Conservation (phyloP, 2,797 vertebrate species). For the Rallus crepitans region DNA sequence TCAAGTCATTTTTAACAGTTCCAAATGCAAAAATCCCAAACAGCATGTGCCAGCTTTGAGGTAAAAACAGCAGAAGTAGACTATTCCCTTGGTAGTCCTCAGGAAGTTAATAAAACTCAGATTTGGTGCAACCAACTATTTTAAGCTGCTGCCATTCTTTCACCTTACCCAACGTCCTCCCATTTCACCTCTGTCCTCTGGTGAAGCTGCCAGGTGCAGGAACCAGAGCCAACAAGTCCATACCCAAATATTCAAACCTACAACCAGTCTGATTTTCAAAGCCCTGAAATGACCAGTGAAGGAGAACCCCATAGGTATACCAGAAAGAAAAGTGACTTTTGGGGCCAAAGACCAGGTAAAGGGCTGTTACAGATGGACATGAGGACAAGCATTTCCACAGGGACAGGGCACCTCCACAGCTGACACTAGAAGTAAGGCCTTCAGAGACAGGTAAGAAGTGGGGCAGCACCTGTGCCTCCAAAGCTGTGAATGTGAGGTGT, state of each 20-base stretch:
- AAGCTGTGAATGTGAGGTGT: not conserved
- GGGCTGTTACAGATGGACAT: fast-evolving
- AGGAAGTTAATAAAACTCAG: not conserved
- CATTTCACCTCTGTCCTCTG: not conserved
- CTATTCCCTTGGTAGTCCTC: not conserved
- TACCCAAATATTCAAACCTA: not conserved
- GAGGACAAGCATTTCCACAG: not conserved
- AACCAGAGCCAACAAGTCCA: not conserved
- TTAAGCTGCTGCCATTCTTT: not conserved
- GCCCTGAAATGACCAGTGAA: not conserved
- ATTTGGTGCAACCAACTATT: not conserved
- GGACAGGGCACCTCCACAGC: not conserved
- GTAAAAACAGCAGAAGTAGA: not conserved
- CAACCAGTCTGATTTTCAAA: not conserved
- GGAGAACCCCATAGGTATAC: not conserved
- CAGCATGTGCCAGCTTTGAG: not conserved
- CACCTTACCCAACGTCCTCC: not conserved
- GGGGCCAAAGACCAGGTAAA: not conserved
- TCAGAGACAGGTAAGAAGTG: not conserved
- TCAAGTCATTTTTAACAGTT: not conserved
- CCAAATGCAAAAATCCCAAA: not conserved
- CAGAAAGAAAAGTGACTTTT: not conserved
- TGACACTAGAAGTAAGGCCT: not conserved
- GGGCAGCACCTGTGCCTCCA: not conserved
- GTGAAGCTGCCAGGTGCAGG: not conserved